Conservation (phyloP, 1,140 invertebrate species). For the Drosophila tristis region DNA sequence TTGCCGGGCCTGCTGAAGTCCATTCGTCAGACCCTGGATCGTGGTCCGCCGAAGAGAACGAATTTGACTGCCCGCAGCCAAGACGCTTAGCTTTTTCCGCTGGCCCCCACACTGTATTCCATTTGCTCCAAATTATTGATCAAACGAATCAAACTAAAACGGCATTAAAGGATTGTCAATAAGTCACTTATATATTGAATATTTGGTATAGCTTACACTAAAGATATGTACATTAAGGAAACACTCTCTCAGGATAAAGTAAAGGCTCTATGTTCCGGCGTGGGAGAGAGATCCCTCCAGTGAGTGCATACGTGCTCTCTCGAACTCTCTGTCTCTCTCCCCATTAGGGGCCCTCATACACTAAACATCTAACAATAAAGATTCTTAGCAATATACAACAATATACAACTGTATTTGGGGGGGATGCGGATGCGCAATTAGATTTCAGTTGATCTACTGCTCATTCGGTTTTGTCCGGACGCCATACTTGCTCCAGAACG, state of each 20-base stretch:
- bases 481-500: constrained; percentile 89
- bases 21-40: constrained; percentile 88
- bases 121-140: too few relatives aligned
- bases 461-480: constrained; percentile 63
- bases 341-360: constrained; percentile 34
- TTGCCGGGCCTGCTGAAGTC: constrained; percentile 90
- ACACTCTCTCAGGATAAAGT: not conserved
- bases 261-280: constrained; percentile 2
- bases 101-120: constrained; percentile 1
- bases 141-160: constrained; percentile 10
- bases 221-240: constrained; percentile 20
- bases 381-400: constrained; percentile 60
- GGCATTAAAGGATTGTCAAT: constrained; percentile 17
- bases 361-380: constrained; percentile 68
- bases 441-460: constrained; percentile 43
- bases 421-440: constrained; percentile 3
- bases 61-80: constrained; percentile 8
- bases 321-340: not conserved
- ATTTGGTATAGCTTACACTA: constrained; percentile 67
- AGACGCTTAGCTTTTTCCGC: not conserved
- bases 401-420: constrained; percentile 40
- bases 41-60: constrained; percentile 44
- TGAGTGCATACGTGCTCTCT: constrained; percentile 5
- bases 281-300: not conserved
- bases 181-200: constrained; percentile 45